Conservation (phyloP, 2,797 vertebrate genomes). For the Sebastiscus tertius region DNA sequence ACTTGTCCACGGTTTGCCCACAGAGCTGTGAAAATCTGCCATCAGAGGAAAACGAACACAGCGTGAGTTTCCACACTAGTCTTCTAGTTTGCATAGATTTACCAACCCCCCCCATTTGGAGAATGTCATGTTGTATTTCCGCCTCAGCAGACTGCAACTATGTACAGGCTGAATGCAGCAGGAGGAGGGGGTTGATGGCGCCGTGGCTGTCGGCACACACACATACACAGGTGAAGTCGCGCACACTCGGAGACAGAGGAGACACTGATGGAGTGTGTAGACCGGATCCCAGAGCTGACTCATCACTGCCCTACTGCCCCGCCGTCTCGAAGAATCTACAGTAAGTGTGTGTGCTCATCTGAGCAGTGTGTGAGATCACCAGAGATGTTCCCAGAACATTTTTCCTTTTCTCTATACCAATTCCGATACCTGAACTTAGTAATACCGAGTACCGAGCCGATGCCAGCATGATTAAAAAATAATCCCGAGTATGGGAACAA, state of each 20-base stretch:
- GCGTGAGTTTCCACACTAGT: neutral
- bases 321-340: neutral
- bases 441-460: too few species aligned
- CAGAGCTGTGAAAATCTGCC: neutral
- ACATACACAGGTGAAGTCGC: neutral
- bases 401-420: too few species aligned
- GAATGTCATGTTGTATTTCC: neutral
- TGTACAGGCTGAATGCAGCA: neutral
- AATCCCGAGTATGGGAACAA: too few species aligned
- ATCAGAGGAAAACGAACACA: neutral
- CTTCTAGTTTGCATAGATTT: neutral
- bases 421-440: too few species aligned
- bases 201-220: neutral
- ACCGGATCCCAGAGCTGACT: constrained; percentile 25
- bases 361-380: neutral
- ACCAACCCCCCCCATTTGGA: neutral
- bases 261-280: constrained; percentile 3
- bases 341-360: neutral
- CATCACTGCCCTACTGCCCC: constrained; percentile 21
- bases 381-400: too few species aligned
- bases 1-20: neutral
- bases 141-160: neutral
- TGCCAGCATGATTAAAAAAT: too few species aligned
- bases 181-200: neutral
- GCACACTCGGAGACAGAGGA: neutral